Conservation (phyloP, 30 jellyfish, hydroid and myxozoan genomes). For the Clytia hemisphaerica region DNA sequence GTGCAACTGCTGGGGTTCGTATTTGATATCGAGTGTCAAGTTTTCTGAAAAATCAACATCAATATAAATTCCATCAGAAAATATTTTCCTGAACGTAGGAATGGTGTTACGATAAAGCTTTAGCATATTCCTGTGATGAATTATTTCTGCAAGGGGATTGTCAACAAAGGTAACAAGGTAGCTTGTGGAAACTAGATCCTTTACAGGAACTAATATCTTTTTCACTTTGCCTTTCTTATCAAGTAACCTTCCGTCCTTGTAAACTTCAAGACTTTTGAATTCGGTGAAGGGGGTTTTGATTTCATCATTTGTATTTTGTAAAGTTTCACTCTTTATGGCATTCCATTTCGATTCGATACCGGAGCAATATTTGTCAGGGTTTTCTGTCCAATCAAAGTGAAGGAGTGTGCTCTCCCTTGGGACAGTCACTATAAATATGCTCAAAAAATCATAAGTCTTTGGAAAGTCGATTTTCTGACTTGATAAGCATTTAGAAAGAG, state of each 20-base stretch:
- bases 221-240: too few relatives aligned
- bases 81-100: not conserved
- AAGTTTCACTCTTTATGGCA: too few relatives aligned
- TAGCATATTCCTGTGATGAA: slow-evolving; percentile 8
- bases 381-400: too few relatives aligned
- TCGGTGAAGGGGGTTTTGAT: not conserved
- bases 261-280: not conserved
- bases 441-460: not conserved
- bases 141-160: not conserved
- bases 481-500: not conserved
- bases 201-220: not conserved
- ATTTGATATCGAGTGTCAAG: slow-evolving; percentile 8
- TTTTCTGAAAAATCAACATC: slow-evolving; percentile 16
- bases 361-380: too few relatives aligned
- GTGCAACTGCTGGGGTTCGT: slow-evolving; percentile 2
- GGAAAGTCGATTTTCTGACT: not conserved
- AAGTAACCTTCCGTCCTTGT: not conserved
- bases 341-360: too few relatives aligned
- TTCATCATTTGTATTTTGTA: slow-evolving; percentile 2
- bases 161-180: slow-evolving; percentile 2
- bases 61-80: slow-evolving; percentile 3
- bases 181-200: slow-evolving; percentile 3
- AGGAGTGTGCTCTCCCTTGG: slow-evolving; percentile 7
- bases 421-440: slow-evolving; percentile 11
- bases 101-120: not conserved